Evolutionary conservation across 2,113 vertebrate genomes (phyloP), one percentile per base, ranked within the genome.

Genomic region (Brevimyrus niger): DNA sequence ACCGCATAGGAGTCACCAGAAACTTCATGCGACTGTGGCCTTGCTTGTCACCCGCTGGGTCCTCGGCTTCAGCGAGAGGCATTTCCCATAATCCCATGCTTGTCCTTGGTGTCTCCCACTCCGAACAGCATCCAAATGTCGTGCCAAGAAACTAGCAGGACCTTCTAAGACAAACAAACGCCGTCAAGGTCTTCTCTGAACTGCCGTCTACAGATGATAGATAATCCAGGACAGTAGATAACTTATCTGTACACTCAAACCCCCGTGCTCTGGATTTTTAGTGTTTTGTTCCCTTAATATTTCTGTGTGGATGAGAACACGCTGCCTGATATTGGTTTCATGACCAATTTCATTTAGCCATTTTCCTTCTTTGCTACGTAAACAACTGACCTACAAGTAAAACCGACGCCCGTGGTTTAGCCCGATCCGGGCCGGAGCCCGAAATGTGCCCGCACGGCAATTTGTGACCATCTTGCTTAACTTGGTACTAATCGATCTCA

Each of bases 91-190:
- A 38, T 51, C 50, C 10, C 44, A 21, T 31, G 42, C 35, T 47
- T 44, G 85, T 15, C 69, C 7, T 50, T 15, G 11, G 38, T 73
- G 23, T 90, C 53, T 76, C 35, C 51, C 31, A 2, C 35, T 13
- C 88, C 73, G 31, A 10, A 76, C 55, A 23, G 44, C n/a, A 73
- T 46, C 42, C 46, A 31, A 27, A 87, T n/a, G 10, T 21, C n/a
- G 76, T 88, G 89, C 87, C 89, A 90, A 88, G 89, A 84, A 88
- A 35, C 27, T 61, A 85, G 82, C 35, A 15, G 19, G n/a, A 82
- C 46, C 87, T 46, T 88, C 73, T 88, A 55, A 55, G 27, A 38
- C n/a, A 13, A 80, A 55, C 23, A 23, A 82, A 61, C 15, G n/a
- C 87, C 53, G 44, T 50, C 61, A 76, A 76, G n/a, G 51, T 83